Base-by-base conservation (phyloP, 1,140 invertebrate genomes). In the Drosophila leontia region DNA sequence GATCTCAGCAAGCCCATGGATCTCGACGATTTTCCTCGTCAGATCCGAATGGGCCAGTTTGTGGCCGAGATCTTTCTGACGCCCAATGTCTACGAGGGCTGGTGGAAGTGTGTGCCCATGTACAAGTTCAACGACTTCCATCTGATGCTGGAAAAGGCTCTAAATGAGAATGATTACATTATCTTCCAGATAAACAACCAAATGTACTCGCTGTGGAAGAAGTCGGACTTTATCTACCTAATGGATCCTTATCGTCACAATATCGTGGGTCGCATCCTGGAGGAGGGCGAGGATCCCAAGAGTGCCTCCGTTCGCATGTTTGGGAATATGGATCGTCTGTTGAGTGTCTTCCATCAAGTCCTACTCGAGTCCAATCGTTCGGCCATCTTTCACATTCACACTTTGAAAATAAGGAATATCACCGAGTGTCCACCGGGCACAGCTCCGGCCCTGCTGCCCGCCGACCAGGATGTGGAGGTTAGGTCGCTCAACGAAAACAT, bases 221-320 rank as follows among this genome's bases (percentile, higher is more conserved):
- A 92, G 45, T 53, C 79, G 1, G 74, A 91, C 0, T 92, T 91
- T n/a, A 79, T 91, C 23, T 92, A 92, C 37, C 45, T 92, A 3
- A 85, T 92, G 70, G 91, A 92, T 80, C 91, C 91, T 3, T 92
- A 92, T 81, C 80, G 85, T 3, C 91, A 92, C 60, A 64, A 91
- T 6, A 86, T 91, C 26, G 75, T 91, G 9, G 91, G 91, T 2
- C 74, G 75, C 7, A 75, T 82, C 23, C 53, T 91, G 39, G 75
- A 78, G 19, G 91, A 80, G 41, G 78, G 78, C 17, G 84, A 86
- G 23, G 81, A 80, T 60, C 81, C 79, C 0, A 92, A 90, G 15
- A 85, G 80, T 37, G 91, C 91, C 11, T 59, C 62, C 1, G 51
- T 92, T 9, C 75, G 91, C 2, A 92, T 92, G 83, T 92, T 92